phyloP scores from a whole-genome alignment of 1,140 invertebrate species.

The Brachionus rotundiformis region DNA sequence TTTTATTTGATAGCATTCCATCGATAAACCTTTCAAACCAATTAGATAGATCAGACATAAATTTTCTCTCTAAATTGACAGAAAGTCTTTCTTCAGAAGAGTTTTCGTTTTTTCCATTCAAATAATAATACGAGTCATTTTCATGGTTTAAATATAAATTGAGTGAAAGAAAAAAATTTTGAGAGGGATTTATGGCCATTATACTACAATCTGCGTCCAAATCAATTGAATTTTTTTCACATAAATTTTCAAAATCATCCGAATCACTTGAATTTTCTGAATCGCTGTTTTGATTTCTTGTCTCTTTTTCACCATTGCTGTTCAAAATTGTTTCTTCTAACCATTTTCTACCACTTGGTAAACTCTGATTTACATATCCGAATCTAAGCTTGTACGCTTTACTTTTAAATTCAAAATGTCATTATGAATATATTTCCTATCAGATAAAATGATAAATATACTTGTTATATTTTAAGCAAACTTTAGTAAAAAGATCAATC shows the following conservation, averaged over 20 bases:
- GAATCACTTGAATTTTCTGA: constrained; percentile 18
- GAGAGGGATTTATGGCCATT: neutral
- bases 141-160: neutral
- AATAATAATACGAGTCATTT: neutral
- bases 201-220: neutral
- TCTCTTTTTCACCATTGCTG: neutral
- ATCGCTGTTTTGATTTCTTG: neutral
- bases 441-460: neutral
- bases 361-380: neutral
- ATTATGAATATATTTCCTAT: too few species aligned
- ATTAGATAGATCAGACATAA: neutral
- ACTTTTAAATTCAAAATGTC: neutral
- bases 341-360: constrained; percentile 16
- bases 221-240: neutral
- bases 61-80: neutral
- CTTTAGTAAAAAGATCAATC: constrained; percentile 1
- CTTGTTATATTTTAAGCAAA: constrained; percentile 34
- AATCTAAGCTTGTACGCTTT: constrained; percentile 41
- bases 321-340: neutral
- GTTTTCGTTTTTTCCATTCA: neutral
- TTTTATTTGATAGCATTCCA: neutral
- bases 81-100: neutral
- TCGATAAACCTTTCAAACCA: neutral
- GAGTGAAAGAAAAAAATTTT: neutral
- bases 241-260: neutral